Conservation (phyloP, 2,797 vertebrate genomes). For the Rhyacichthys aspro region DNA sequence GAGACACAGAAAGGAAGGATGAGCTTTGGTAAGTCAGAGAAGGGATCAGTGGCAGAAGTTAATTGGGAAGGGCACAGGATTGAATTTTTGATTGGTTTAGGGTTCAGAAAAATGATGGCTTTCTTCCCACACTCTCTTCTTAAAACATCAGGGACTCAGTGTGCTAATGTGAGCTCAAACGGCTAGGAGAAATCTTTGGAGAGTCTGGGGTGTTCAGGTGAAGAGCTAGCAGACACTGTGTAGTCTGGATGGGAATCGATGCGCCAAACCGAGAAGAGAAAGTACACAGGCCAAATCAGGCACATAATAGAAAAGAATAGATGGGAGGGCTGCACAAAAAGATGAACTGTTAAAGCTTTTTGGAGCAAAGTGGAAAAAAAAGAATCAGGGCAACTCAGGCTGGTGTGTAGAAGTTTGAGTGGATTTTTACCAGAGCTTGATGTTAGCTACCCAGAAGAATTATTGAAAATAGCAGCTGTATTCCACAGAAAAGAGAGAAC, state of each 20-base stretch:
- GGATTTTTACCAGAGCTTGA: slow-evolving; percentile 13
- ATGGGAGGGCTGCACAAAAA: slow-evolving; percentile 8
- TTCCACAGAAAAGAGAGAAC: slow-evolving; percentile 6
- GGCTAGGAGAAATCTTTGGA: slow-evolving; percentile 23
- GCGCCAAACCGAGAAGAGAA: slow-evolving; percentile 11
- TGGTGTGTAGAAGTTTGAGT: slow-evolving; percentile 6
- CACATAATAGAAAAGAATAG: slow-evolving; percentile 8
- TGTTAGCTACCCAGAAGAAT: slow-evolving; percentile 5
- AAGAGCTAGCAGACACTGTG: slow-evolving; percentile 11
- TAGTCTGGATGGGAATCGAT: slow-evolving; percentile 22
- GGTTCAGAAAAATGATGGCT: slow-evolving; percentile 59
- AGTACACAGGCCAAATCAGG: slow-evolving; percentile 14
- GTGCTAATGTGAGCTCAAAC: slow-evolving; percentile 52
- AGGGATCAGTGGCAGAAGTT: slow-evolving; percentile 69
- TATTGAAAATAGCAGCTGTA: slow-evolving; percentile 19
- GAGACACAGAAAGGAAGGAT: slow-evolving; percentile 50
- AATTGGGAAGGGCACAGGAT: slow-evolving; percentile 68
- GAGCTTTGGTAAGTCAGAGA: slow-evolving; percentile 49
- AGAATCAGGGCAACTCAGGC: slow-evolving; percentile 7
- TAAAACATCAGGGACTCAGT: slow-evolving; percentile 50
- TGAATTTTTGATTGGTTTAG: slow-evolving; percentile 71
- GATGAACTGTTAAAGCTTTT: slow-evolving; percentile 11
- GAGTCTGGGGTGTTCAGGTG: slow-evolving; percentile 17
- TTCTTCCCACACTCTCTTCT: slow-evolving; percentile 55
- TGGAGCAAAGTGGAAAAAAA: neutral